Conservation (phyloP, 2,797 vertebrate species). For the Sylvia borin region DNA sequence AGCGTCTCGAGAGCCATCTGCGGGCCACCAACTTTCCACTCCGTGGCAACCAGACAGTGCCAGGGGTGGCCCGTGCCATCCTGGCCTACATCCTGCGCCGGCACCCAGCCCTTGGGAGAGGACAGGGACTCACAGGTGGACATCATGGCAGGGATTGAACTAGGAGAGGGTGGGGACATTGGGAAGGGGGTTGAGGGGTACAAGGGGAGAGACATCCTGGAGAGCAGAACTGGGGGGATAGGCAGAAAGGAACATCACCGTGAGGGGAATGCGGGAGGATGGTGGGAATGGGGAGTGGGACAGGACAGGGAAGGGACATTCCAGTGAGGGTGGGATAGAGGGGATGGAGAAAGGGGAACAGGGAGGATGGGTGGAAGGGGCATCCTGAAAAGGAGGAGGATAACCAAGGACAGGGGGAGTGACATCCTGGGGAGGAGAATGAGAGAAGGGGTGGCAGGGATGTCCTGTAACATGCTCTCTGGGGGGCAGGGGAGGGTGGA, state of each 20-base stretch:
- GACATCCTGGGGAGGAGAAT: too few species aligned
- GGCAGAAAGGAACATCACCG: too few species aligned
- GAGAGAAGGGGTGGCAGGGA: not conserved
- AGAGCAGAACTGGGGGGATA: fast-evolving
- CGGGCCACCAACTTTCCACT: conserved; percentile 9
- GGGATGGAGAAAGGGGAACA: too few species aligned
- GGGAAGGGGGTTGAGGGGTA: not conserved
- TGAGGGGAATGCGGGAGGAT: not conserved
- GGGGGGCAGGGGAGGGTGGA: not conserved
- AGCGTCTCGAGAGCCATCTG: conserved; percentile 53
- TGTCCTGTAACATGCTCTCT: not conserved
- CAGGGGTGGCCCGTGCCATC: not conserved
- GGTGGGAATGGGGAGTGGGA: not conserved
- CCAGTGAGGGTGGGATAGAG: not conserved
- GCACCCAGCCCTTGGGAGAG: not conserved
- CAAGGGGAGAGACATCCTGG: not conserved
- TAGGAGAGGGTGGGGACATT: fast-evolving
- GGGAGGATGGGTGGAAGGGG: not conserved
- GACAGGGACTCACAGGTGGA: not conserved
- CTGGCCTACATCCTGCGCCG: conserved; percentile 32
- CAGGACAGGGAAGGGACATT: not conserved
- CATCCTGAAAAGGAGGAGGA: not conserved
- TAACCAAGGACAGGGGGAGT: not conserved
- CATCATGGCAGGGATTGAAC: not conserved
- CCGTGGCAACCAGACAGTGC: conserved; percentile 39